Evolutionary conservation across 2,113 vertebrate species (phyloP), one percentile per base, ranked within the genome.

Genomic region (Zosterops pallidus): DNA sequence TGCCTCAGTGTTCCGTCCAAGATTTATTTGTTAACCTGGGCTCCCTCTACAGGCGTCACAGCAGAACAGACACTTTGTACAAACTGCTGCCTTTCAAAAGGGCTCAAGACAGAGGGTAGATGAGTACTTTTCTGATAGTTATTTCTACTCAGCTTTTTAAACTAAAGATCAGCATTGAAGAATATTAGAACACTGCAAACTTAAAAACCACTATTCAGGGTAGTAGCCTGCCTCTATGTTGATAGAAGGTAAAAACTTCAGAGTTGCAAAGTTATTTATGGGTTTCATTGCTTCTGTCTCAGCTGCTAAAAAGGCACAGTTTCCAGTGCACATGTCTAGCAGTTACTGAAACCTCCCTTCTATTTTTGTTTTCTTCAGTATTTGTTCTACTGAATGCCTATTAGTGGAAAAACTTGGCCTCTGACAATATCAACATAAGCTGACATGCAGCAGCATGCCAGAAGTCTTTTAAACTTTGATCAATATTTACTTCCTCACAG

Each of bases 11-110:
- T 42, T 87, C 18, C 8, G 41, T 53, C 52, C 23, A 63, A 42
- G 64, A 35, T 90, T 57, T 70, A 7, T 88, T 86, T 86, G n/a
- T 86, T 89, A 94, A 41, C 69, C 9, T 31, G 49, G 21, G 88
- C 95, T 94, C 96, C 96, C 94, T 79, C 96, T 97, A 39, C 86
- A 90, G 96, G 93, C 69, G 9, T 92, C 41, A 17, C 29, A 57
- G 72, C 35, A 69, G 72, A 93, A 65, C 52, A 76, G 60, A 62
- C 49, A 28, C 24, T 16, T 31, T 2, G 17, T 82, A 24, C 0
- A n/a, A 67, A 19, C 52, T 47, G 35, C 47, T 82, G 35, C 55
- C 49, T 89, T 71, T 81, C 37, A 17, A 52, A 76, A 67, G 42
- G n/a, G 44, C 6, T 59, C 14, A 33, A 35, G 37, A 25, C 37